phyloP scores from a whole-genome alignment of 2,113 vertebrate species.

The Dicerorhinus sumatrensis region DNA sequence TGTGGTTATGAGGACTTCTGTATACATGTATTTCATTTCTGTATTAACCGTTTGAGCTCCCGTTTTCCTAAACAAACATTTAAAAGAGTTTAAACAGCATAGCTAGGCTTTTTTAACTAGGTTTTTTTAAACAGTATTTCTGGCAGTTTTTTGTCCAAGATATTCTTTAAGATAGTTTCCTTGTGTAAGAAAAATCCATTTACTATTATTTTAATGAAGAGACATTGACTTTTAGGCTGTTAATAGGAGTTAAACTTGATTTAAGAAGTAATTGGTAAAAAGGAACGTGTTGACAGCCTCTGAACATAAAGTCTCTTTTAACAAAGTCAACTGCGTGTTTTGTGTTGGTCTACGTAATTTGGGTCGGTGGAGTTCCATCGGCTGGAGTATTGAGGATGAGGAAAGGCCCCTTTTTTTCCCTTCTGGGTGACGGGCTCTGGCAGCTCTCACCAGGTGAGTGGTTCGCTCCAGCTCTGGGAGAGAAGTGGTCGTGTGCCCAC shows the following conservation, averaged over 20 bases:
- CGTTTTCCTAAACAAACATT: neutral
- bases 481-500: neutral
- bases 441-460: neutral
- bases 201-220: neutral
- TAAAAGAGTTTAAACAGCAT: neutral
- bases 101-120: neutral
- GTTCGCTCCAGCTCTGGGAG: neutral
- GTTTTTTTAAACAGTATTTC: neutral
- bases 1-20: neutral
- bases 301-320: constrained; percentile 1
- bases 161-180: neutral
- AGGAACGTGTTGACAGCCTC: neutral
- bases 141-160: neutral
- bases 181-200: constrained; percentile 2
- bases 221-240: neutral
- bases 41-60: neutral
- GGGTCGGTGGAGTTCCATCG: neutral
- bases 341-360: neutral
- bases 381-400: constrained; percentile 25
- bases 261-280: neutral
- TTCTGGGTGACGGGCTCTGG: neutral
- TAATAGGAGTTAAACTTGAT: neutral
- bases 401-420: neutral
- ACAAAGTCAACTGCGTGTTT: neutral
- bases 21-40: neutral